Evolutionary conservation across 2,888 invertebrate genomes (phyloP).

Genomic region (Stictocephala bisonia): DNA sequence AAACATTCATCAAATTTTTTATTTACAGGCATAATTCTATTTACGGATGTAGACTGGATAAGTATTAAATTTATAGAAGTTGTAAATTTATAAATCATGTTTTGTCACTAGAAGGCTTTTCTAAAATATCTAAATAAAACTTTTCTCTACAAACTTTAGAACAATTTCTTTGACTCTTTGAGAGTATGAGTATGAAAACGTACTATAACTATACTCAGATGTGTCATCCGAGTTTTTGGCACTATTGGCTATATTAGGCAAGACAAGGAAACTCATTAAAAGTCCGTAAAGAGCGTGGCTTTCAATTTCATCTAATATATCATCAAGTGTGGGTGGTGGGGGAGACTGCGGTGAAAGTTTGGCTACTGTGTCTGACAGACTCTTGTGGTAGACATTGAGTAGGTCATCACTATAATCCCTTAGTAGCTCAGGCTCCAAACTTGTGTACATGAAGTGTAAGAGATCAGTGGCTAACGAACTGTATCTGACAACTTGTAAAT

Average conservation of each 20-base stretch:
- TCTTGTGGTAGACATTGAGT: constrained; percentile 57
- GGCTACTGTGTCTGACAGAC: constrained; percentile 52
- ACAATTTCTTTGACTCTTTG: constrained; percentile 52
- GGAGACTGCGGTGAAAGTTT: constrained; percentile 51
- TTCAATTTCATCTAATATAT: constrained; percentile 52
- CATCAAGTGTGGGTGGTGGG: constrained; percentile 45
- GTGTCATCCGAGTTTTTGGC: constrained; percentile 9
- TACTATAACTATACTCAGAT: constrained; percentile 25
- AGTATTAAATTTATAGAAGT: too few relatives aligned
- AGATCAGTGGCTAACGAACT: constrained; percentile 57
- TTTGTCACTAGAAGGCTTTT: background rate
- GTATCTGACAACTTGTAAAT: constrained; percentile 58
- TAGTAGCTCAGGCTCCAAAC: constrained; percentile 54
- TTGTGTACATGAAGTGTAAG: constrained; percentile 58
- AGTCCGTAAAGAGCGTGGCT: constrained; percentile 53
- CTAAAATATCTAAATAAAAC: constrained; percentile 47
- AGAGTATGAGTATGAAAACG: constrained; percentile 46
- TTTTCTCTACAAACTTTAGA: constrained; percentile 52
- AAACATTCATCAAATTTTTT: too few relatives aligned
- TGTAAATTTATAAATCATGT: background rate
- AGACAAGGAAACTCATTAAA: constrained; percentile 53
- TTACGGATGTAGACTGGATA: too few relatives aligned
- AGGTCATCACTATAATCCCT: constrained; percentile 55
- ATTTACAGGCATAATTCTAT: too few relatives aligned
- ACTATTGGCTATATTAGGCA: constrained; percentile 52